These are phyloP conservation scores for Entomobrya multifasciata DNA, from an alignment of 2,888 invertebrate genomes.

Conservation along the genomic window DNA sequence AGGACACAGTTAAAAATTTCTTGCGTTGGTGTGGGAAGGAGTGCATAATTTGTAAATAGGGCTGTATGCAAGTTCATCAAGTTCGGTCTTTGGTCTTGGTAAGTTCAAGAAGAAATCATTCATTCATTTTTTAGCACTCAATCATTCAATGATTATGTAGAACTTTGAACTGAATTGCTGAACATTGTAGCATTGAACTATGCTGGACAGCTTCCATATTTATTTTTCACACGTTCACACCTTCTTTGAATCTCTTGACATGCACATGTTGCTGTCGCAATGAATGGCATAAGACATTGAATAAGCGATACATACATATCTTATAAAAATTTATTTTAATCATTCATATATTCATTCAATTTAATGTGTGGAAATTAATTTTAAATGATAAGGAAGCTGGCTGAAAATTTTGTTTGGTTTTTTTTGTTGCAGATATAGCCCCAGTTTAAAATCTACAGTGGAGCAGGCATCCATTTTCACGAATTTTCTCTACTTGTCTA, in stretches of 20 bases:
- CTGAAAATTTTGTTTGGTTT: background rate
- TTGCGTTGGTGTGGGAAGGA: background rate
- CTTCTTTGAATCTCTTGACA: background rate
- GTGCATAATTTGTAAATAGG: too few relatives aligned
- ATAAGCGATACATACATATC: too few relatives aligned
- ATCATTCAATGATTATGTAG: background rate
- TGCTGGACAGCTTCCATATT: background rate
- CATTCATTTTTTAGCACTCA: background rate
- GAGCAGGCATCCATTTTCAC: constrained; percentile 2
- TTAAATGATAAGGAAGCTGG: background rate
- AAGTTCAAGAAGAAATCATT: background rate
- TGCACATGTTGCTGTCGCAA: background rate
- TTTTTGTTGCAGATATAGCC: constrained; percentile 24
- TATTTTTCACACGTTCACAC: background rate
- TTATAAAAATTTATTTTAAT: too few relatives aligned
- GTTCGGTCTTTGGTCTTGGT: background rate
- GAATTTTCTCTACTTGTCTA: constrained; percentile 10
- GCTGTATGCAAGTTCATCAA: background rate
- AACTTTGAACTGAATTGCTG: background rate
- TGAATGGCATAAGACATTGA: background rate
- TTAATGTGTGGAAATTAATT: background rate
- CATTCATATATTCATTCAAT: too few relatives aligned
- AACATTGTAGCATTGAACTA: too few relatives aligned
- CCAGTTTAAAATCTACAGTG: background rate
- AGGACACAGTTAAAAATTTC: background rate